Conservation (phyloP, 1,140 invertebrate genomes). For the Thereuonema tuberculata region DNA sequence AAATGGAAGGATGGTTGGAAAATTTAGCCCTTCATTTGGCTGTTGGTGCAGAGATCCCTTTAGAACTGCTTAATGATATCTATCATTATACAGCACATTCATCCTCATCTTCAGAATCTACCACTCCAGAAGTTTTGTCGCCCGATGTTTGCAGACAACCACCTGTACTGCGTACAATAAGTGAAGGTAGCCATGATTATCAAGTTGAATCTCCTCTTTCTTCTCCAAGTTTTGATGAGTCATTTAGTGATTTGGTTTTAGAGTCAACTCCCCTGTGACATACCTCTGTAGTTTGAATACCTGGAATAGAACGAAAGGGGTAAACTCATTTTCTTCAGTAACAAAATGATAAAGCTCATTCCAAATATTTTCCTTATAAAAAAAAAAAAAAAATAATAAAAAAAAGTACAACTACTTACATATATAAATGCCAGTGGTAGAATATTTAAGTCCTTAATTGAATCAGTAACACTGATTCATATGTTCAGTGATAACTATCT, state of each 20-base stretch:
- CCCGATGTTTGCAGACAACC: constrained; percentile 25
- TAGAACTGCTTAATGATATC: constrained; percentile 57
- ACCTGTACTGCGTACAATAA: constrained; percentile 34
- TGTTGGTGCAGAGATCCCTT: constrained; percentile 44
- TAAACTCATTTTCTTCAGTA: no score
- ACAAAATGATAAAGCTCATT: no score
- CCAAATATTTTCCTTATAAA: no score
- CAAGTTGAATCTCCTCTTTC: constrained; percentile 7
- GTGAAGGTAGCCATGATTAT: constrained; percentile 23
- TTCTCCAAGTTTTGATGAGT: constrained; percentile 2
- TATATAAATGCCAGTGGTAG: no score
- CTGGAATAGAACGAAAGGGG: no score
- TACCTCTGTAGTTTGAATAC: no score
- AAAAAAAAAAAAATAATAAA: no score
- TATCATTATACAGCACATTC: constrained; percentile 42
- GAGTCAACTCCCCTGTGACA: constrained; percentile 9
- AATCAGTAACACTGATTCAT: no score
- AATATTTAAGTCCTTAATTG: no score
- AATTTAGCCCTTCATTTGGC: constrained; percentile 54
- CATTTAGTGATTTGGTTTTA: constrained; percentile 1
- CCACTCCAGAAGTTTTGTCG: constrained; percentile 39
- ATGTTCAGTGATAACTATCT: no score
- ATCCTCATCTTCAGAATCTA: constrained; percentile 39
- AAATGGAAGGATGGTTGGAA: constrained; percentile 70
- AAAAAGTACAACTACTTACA: no score